A percentile compares a stretch with the other conserved stretches of the same genome.
Evolutionary conservation across 2,888 invertebrate genomes (phyloP).

Genomic region (Brachylomia viminalis): DNA sequence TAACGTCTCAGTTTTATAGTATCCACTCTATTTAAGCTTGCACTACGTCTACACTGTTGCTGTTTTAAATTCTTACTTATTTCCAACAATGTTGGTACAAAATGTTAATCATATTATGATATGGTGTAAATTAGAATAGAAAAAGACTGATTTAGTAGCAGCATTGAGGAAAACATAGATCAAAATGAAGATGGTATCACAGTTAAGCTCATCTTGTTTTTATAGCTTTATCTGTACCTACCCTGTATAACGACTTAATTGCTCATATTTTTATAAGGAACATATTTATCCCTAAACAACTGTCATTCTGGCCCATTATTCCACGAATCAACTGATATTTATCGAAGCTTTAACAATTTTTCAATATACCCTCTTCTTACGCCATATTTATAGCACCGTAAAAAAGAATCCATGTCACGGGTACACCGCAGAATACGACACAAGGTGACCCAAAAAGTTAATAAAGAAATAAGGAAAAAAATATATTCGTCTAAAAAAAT

Average conservation of each 20-base stretch:
- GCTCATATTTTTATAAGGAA: not conserved
- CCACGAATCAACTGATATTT: constrained; percentile 14
- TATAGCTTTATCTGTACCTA: not conserved
- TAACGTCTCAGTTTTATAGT: constrained; percentile 45
- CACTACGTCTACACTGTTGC: constrained; percentile 9
- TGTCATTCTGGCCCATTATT: not conserved
- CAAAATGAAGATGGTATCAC: not conserved
- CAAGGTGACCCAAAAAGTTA: constrained; percentile 42
- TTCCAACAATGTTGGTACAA: not conserved
- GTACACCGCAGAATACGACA: constrained; percentile 29
- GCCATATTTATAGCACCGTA: constrained; percentile 13
- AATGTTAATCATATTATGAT: not conserved
- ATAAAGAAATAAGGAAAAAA: constrained; percentile 42
- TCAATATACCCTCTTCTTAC: constrained; percentile 23
- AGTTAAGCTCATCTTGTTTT: not conserved
- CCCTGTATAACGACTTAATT: not conserved
- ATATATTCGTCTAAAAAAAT: constrained; percentile 55
- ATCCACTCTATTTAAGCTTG: constrained; percentile 4
- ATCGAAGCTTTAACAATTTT: constrained; percentile 18
- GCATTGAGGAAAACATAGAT: too few species aligned
- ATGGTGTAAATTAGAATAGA: not conserved
- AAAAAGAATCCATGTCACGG: constrained; percentile 16
- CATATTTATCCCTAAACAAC: not conserved
- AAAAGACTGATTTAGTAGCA: not conserved
- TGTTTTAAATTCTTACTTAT: constrained; percentile 12